Conservation (phyloP, 2,113 vertebrate species). For the Leptosomus discolor region DNA sequence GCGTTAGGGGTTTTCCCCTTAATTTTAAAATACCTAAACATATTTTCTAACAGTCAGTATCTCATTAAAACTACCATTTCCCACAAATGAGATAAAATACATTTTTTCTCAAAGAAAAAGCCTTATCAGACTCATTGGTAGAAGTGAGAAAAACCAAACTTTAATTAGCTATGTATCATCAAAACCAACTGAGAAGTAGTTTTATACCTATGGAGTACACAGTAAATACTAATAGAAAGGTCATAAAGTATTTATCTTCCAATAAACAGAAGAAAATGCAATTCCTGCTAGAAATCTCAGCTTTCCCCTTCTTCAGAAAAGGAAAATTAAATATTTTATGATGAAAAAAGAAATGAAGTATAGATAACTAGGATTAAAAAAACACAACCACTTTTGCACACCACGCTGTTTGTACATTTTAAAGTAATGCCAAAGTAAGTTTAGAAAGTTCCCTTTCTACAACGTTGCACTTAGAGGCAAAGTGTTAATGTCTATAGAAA, state of each 20-base stretch:
- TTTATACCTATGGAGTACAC: background rate
- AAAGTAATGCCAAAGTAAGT: background rate
- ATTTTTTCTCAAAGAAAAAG: background rate
- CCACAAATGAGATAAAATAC: background rate
- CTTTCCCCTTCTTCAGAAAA: background rate
- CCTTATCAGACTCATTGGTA: background rate
- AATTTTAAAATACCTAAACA: background rate
- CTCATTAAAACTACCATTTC: background rate
- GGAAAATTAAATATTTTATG: background rate
- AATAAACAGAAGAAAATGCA: background rate
- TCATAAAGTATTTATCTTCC: background rate
- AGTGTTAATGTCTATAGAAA: background rate
- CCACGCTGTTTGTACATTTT: background rate
- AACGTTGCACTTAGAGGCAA: background rate
- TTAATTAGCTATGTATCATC: background rate
- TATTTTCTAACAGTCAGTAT: background rate
- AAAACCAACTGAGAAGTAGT: background rate
- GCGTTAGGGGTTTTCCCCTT: accelerated
- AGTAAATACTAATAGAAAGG: background rate
- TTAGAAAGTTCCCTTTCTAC: background rate
- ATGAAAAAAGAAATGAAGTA: background rate
- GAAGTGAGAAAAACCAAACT: background rate
- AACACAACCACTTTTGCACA: background rate
- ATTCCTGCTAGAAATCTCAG: background rate
- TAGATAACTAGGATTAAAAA: background rate